Conservation (phyloP, 1,140 invertebrate species). For the Drosophila rhopaloa region DNA sequence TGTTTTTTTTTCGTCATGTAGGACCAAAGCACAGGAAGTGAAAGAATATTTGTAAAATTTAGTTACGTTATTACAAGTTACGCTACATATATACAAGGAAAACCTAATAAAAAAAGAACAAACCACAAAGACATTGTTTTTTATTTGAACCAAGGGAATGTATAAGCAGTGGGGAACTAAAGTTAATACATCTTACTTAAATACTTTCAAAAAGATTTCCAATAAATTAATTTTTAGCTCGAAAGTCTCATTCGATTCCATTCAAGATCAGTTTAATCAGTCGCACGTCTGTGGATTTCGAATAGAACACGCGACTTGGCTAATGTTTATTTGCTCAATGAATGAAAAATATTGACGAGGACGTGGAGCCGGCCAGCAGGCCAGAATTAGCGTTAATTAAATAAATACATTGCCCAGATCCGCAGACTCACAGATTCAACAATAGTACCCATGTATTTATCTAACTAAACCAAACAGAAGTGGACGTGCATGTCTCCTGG, state of each 20-base stretch:
- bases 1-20: constrained; percentile 51
- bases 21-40: constrained; percentile 60
- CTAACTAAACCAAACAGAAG: constrained; percentile 13
- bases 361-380: constrained; percentile 19
- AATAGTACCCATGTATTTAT: constrained; percentile 16
- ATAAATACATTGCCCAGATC: constrained; percentile 51
- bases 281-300: constrained; percentile 21
- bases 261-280: constrained; percentile 3
- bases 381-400: constrained; percentile 61
- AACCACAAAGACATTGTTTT: constrained; percentile 19
- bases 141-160: background rate
- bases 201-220: too few relatives aligned
- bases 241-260: background rate
- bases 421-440: constrained; percentile 12
- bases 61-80: constrained; percentile 58
- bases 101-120: constrained; percentile 40
- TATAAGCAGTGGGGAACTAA: background rate
- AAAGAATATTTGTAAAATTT: constrained; percentile 59
- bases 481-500: constrained; percentile 13
- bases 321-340: constrained; percentile 64
- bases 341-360: constrained; percentile 49
- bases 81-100: constrained; percentile 53
- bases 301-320: constrained; percentile 60
- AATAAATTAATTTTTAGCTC: background rate
- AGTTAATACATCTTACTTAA: too few relatives aligned